A percentile compares a stretch with the other conserved stretches of the same genome.
Evolutionary conservation across 1,140 invertebrate genomes (phyloP).

Genomic region (Colletes latitarsis): DNA sequence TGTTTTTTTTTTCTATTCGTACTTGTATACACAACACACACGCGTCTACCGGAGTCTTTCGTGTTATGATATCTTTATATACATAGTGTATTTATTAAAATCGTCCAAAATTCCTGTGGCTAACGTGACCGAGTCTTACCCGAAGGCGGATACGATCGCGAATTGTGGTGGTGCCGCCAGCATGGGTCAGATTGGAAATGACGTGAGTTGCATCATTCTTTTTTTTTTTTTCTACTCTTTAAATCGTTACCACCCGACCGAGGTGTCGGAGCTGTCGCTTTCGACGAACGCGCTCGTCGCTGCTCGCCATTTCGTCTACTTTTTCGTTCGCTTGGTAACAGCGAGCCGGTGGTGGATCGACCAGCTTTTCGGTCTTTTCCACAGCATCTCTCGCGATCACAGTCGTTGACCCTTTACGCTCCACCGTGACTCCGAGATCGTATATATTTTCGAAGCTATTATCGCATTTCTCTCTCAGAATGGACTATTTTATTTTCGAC

Average conservation of each 20-base stretch:
- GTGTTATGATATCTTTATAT: slow-evolving; percentile 8
- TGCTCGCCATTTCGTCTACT: not conserved
- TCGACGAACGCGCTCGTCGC: slow-evolving; percentile 22
- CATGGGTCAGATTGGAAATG: slow-evolving; percentile 83
- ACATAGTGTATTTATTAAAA: slow-evolving; percentile 62
- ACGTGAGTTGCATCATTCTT: slow-evolving; percentile 76
- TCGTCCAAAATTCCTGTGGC: slow-evolving; percentile 81
- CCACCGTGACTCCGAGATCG: no score
- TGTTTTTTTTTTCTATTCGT: not conserved
- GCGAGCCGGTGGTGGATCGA: not conserved
- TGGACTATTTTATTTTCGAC: no score
- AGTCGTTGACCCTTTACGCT: not conserved
- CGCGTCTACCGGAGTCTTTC: slow-evolving; percentile 42
- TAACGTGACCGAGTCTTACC: slow-evolving; percentile 75
- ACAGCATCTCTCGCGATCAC: slow-evolving; percentile 14
- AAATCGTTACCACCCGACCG: no score
- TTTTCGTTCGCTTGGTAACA: slow-evolving; percentile 2
- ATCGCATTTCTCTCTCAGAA: no score
- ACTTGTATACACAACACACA: not conserved
- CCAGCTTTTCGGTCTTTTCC: not conserved
- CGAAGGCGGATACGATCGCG: slow-evolving; percentile 77
- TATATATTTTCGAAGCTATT: no score
- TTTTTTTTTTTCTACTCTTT: not conserved
- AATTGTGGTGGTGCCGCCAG: slow-evolving; percentile 75
- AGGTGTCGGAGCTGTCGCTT: not conserved